These are phyloP conservation scores for Lepidochitona cinerea DNA, from an alignment of 2,888 invertebrate genomes.

Conservation along the genomic window DNA sequence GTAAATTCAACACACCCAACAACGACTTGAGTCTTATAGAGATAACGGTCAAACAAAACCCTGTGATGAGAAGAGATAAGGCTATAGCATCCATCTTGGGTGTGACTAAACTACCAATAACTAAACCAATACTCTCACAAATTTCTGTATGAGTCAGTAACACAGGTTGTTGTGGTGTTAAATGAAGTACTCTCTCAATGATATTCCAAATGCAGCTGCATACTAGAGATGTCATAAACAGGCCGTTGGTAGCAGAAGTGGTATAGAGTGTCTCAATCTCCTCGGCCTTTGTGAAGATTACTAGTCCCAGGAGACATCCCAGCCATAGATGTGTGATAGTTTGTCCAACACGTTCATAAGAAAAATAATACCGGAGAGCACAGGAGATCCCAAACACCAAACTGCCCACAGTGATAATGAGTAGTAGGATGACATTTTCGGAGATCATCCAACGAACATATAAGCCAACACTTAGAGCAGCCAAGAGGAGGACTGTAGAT, in stretches of 20 bases:
- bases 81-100: slow-evolving; percentile 48
- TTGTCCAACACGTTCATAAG: slow-evolving; percentile 50
- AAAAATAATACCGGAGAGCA: slow-evolving; percentile 63
- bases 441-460: slow-evolving; percentile 62
- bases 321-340: slow-evolving; percentile 62
- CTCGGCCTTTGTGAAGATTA: slow-evolving; percentile 51
- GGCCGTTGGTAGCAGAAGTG: slow-evolving; percentile 60
- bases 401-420: slow-evolving; percentile 56
- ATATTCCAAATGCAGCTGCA: slow-evolving; percentile 57
- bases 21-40: slow-evolving; percentile 65
- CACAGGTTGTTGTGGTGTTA: slow-evolving; percentile 34
- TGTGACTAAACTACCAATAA: slow-evolving; percentile 54
- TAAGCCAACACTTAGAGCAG: slow-evolving; percentile 61
- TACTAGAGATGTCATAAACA: slow-evolving; percentile 60
- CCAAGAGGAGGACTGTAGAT: slow-evolving; percentile 55
- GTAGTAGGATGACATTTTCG: slow-evolving; percentile 48
- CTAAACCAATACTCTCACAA: slow-evolving; percentile 61
- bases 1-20: slow-evolving; percentile 49
- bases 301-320: slow-evolving; percentile 63
- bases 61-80: slow-evolving; percentile 49
- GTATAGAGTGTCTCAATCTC: slow-evolving; percentile 29
- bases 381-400: slow-evolving; percentile 60
- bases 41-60: slow-evolving; percentile 54
- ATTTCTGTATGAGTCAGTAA: slow-evolving; percentile 48
- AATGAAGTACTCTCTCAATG: slow-evolving; percentile 45